Conservation (phyloP, 2,888 invertebrate genomes). For the Meta bourneti region DNA sequence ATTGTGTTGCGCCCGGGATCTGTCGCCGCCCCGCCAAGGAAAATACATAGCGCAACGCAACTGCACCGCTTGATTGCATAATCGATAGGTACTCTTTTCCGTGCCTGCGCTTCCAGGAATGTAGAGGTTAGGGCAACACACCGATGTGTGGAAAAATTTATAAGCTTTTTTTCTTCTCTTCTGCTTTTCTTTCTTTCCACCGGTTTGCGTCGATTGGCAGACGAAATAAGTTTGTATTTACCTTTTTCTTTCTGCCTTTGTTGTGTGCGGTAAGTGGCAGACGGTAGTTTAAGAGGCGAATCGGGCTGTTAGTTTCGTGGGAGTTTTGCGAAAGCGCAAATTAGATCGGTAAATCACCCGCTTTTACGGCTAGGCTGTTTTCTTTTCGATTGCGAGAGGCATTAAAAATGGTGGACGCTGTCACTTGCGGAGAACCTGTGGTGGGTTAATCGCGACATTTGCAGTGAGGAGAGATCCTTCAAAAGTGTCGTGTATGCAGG, state of each 20-base stretch:
- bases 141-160: not conserved
- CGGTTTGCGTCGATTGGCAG: not conserved
- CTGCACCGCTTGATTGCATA: conserved; percentile 73
- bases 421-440: not conserved
- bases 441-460: not conserved
- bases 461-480: not conserved
- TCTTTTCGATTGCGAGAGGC: not conserved
- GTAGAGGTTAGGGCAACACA: conserved; percentile 16
- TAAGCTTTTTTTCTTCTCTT: too few species aligned
- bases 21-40: conserved; percentile 29
- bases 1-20: conserved; percentile 50
- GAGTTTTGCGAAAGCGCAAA: too few species aligned
- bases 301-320: not conserved
- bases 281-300: not conserved
- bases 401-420: not conserved
- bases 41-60: conserved; percentile 65
- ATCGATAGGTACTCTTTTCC: conserved; percentile 45
- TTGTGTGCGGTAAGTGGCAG: not conserved
- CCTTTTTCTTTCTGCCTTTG: not conserved
- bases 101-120: not conserved
- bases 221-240: not conserved
- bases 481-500: too few species aligned
- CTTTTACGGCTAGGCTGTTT: not conserved
- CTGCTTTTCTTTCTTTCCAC: not conserved
- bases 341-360: too few species aligned